Evolutionary conservation across 53 echinoderm and acorn worm genomes (phyloP), one percentile per base, ranked within the genome.

Genomic region (Hippasteria phrygiana): DNA sequence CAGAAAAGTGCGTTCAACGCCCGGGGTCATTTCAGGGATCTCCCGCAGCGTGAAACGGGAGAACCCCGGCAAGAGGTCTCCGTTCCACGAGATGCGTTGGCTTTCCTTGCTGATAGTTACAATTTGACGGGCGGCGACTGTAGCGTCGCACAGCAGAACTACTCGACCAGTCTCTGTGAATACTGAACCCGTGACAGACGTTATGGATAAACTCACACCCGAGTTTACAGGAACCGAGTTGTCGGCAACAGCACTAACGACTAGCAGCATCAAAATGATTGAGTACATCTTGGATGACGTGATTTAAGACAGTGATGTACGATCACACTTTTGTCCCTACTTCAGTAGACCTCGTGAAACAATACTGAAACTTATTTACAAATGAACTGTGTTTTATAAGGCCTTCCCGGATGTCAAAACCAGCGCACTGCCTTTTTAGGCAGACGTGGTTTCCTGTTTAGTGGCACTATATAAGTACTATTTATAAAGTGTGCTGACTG

Each of bases 121-220:
- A 4, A 71, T 16, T 8, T 85, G 85, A n/a, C 36, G n/a, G 37
- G 27, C 12, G 9, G 2, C 12, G 20, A 50, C 36, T 3, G 33
- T 51, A 20, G 50, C 85, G 29, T 71, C 50, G 26, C 85, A 85
- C 51, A 71, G 85, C 38, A 85, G 34, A 1, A 85, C 85, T 2
- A 22, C n/a, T 1, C 85, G 85, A 20, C 51, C 26, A 5, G 20
- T 50, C 85, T 85, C 85, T 14, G 17, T 37, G 24, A 71, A 71
- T 35, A 34, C 70, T 0, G 39, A 18, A 0, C 1, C 67, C 16
- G 70, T 20, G 18, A 53, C 16, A 2, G 10, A 17, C n/a, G n/a
- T n/a, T 17, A 85, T 0, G 48, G 35, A 28, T 12, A 79, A 48
- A 13, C 20, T 67, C 5, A 32, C 33, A 38, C 27, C 11, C 42